Percentiles rank a stretch among this genome's conserved stretches.
Conservation (phyloP, 2,797 vertebrate genomes). For the Xenentodon cancila region DNA sequence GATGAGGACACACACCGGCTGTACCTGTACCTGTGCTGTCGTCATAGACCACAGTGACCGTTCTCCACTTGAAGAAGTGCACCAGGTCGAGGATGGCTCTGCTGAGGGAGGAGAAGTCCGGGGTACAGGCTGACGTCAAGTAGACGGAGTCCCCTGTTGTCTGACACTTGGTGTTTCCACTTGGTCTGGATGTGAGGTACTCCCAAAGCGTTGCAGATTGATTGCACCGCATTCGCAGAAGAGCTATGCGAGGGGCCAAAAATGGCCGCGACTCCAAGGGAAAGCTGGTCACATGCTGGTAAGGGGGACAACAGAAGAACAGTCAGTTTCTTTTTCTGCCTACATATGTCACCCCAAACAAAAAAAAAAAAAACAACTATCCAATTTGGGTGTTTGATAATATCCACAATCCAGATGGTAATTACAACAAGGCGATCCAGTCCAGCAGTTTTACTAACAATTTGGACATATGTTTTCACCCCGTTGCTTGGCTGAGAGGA, state of each 20-base stretch:
- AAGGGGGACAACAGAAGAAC: background rate
- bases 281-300: constrained; percentile 97
- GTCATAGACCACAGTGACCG: constrained; percentile 97
- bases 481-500: too few relatives aligned
- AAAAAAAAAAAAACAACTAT: too few relatives aligned
- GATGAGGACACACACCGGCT: constrained; percentile 57
- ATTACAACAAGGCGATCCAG: too few relatives aligned
- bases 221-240: constrained; percentile 97
- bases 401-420: too few relatives aligned
- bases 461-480: too few relatives aligned
- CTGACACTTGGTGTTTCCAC: constrained; percentile 99
- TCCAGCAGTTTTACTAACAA: too few relatives aligned
- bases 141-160: constrained; percentile 99
- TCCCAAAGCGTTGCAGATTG: constrained; percentile 97
- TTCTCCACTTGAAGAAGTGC: constrained; percentile 99
- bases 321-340: constrained; percentile 2
- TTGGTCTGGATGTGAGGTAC: constrained; percentile 98
- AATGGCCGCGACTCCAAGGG: constrained; percentile 97
- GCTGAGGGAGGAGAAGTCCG: constrained; percentile 98
- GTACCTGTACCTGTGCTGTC: constrained; percentile 96
- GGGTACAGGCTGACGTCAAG: constrained; percentile 98
- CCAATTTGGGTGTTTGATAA: too few relatives aligned
- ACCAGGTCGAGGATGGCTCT: constrained; percentile 98
- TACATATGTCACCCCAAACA: too few relatives aligned
- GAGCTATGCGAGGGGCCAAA: constrained; percentile 99